Base-by-base conservation (phyloP, 2,113 vertebrate species). In the Ctenomys sociabilis region DNA sequence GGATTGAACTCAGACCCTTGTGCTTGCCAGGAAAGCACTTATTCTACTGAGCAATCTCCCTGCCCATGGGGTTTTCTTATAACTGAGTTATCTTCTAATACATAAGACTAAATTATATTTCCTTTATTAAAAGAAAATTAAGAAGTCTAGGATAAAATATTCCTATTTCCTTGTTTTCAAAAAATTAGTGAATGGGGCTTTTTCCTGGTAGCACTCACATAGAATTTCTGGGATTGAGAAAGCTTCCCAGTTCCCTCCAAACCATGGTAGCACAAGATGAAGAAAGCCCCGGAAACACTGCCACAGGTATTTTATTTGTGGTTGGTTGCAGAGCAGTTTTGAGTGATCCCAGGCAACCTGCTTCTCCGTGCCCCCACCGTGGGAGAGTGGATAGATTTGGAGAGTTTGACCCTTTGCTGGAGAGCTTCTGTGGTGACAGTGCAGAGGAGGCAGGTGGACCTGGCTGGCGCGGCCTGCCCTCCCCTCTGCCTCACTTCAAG, bases 321-420 rank as follows among this genome's bases (percentile, higher is more conserved):
- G 63, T 77, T 66, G 7, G 10, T 49, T 61, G 45, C 2, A 54
- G 49, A 37, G 72, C 3, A 0, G 35, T n/a, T 12, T 52, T 24
- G 32, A 57, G 13, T 73, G 35, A 17, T 45, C 81, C 22, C 14
- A 30, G 61, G 24, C 30, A 9, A 40, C 2, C 7, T 19, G 28
- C 19, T 37, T 66, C 4, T 28, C 4, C 0, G 28, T 10, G 0
- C 5, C 24, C 35, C 10, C 22, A 14, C 17, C 0, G 2, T 21
- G 49, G 40, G 16, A 70, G 7, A n/a, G 17, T n/a, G 35, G 1
- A 40, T 10, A 4, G 3, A 17, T 13, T 1, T 37, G 30, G 49
- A 37, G 21, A 77, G 7, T 26, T 22, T 3, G 0, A 30, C 12
- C 37, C 22, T 13, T 40, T 85, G n/a, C 54, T 45, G 43, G 75